Evolutionary conservation across 1,140 invertebrate genomes (phyloP).

Genomic region (Mercenaria mercenaria): DNA sequence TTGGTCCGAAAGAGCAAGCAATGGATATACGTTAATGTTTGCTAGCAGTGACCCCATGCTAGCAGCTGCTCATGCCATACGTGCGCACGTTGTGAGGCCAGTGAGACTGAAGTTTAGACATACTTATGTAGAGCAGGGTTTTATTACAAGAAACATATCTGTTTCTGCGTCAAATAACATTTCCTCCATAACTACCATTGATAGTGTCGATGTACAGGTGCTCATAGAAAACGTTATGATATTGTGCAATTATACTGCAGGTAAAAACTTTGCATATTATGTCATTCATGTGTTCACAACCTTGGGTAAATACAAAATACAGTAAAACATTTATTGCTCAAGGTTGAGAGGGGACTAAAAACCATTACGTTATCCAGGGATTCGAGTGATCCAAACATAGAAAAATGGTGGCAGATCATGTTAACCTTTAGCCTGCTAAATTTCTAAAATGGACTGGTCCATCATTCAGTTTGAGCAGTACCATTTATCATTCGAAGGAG

Average conservation of each 20-base stretch:
- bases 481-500: too few relatives aligned
- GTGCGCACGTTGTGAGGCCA: slow-evolving; percentile 50
- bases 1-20: slow-evolving; percentile 20
- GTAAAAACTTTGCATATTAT: neutral
- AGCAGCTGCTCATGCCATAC: slow-evolving; percentile 62
- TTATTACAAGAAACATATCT: slow-evolving; percentile 37
- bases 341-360: too few relatives aligned
- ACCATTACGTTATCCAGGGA: too few relatives aligned
- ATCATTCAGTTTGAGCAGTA: too few relatives aligned
- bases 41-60: neutral
- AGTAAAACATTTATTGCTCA: too few relatives aligned
- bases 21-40: slow-evolving; percentile 41
- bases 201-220: slow-evolving; percentile 19
- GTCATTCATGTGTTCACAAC: too few relatives aligned
- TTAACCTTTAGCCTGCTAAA: too few relatives aligned
- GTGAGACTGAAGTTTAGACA: slow-evolving; percentile 60
- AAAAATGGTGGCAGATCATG: too few relatives aligned
- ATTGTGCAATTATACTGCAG: neutral
- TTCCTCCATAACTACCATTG: neutral
- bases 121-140: neutral
- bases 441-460: too few relatives aligned
- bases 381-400: too few relatives aligned
- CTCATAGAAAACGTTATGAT: slow-evolving; percentile 35
- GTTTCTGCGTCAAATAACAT: slow-evolving; percentile 61
- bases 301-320: too few relatives aligned